A percentile compares a stretch with the other conserved stretches of the same genome.
phyloP scores from a whole-genome alignment of 2,113 vertebrate species.

The Limnothrissa miodon region DNA sequence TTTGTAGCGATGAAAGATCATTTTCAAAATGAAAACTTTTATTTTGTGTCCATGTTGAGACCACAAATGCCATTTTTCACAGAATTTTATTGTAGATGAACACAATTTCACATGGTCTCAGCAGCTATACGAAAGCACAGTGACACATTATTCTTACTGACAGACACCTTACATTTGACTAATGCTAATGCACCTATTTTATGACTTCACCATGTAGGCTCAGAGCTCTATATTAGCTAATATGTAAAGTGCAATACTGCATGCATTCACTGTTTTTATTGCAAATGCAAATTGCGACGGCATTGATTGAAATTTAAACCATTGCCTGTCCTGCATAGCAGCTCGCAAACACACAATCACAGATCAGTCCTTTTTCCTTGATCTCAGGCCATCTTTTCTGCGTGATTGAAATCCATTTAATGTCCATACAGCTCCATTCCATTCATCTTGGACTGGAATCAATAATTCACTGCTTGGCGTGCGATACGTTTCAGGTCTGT shows the following conservation, averaged over 20 bases:
- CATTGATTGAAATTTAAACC: not conserved
- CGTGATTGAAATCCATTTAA: slow-evolving; percentile 46
- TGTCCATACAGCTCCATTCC: slow-evolving; percentile 13
- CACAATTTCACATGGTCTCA: not conserved
- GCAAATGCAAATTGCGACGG: not conserved
- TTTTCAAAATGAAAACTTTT: not conserved
- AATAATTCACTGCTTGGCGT: slow-evolving; percentile 34
- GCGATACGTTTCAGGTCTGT: slow-evolving; percentile 57
- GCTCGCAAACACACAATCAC: slow-evolving; percentile 51
- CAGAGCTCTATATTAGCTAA: too few species aligned
- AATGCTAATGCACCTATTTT: not conserved
- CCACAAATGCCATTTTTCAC: not conserved
- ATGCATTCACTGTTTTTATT: not conserved
- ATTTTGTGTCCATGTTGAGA: not conserved
- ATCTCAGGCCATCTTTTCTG: slow-evolving; percentile 29
- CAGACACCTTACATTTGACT: not conserved
- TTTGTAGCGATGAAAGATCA: not conserved
- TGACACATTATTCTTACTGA: not conserved
- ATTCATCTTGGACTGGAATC: slow-evolving; percentile 18
- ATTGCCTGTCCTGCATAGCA: not conserved
- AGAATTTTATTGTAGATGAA: not conserved
- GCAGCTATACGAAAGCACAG: not conserved
- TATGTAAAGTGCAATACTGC: too few species aligned
- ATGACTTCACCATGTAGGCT: not conserved
- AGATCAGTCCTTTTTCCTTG: not conserved